Evolutionary conservation across 2,797 vertebrate genomes (phyloP), one percentile per base, ranked within the genome.

Genomic region (Sebastiscus albofasciatus): DNA sequence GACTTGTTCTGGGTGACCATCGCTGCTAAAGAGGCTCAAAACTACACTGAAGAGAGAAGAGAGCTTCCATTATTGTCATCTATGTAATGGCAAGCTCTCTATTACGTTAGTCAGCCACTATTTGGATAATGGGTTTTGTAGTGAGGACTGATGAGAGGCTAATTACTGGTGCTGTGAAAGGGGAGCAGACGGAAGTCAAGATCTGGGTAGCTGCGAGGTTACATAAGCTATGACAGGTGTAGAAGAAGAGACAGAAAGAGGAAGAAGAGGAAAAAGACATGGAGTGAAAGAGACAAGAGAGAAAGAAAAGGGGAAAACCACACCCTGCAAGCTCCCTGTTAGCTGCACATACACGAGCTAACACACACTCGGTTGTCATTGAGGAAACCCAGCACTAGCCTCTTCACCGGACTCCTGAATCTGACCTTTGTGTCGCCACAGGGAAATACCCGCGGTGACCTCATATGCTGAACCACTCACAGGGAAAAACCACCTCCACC

Each of bases 211-310:
- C 75, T 91, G 83, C 68, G 54, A 33, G 80, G 79, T 92, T 89
- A 89, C 67, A 77, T 90, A 92, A 88, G 67, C 85, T 77, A 65
- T 75, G 80, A 77, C 83, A 91, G 84, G 87, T 89, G 81, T 65
- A 78, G 80, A 52, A 33, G 70, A 69, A 61, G 69, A 77, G 71
- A 33, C 9, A 55, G 64, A 67, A 52, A 69, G 61, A 31, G n/a
- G 16, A 67, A 58, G 42, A 78, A 69, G 46, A 70, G n/a, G 20
- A 67, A 33, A 67, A 29, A 22, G 26, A n/a, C 18, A 8, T 18
- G 54, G 39, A 68, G 58, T 8, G 54, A 64, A 72, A 26, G 55
- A 82, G 54, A 70, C 26, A 27, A 16, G 22, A 8, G 27, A 65
- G 54, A 69, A 72, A 79, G 52, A 34, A n/a, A 24, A 10, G 36